These are phyloP conservation scores for Celastrina argiolus DNA, from an alignment of 2,888 invertebrate species.

Conservation along the genomic window DNA sequence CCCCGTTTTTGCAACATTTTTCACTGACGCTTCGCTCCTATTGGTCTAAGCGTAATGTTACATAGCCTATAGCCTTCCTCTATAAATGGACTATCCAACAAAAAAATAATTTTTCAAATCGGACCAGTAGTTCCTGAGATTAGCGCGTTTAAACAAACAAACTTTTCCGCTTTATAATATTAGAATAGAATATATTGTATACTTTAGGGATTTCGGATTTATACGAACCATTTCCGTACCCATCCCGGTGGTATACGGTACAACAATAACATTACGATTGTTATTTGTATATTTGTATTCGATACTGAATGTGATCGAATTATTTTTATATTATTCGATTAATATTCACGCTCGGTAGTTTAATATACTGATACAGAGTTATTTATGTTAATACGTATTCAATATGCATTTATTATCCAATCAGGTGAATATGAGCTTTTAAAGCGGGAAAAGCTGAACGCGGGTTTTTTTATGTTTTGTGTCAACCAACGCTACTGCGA, in stretches of 20 bases:
- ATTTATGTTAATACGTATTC: conserved; percentile 1
- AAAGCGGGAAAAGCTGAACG: not conserved
- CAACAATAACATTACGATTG: conserved; percentile 8
- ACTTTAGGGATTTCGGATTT: not conserved
- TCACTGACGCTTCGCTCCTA: too few species aligned
- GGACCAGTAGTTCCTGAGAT: too few species aligned
- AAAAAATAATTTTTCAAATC: too few species aligned
- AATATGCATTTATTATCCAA: conserved; percentile 5
- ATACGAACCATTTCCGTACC: not conserved
- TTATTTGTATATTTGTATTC: not conserved
- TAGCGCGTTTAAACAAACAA: too few species aligned
- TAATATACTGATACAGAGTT: not conserved
- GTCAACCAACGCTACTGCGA: not conserved
- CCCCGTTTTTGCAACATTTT: too few species aligned
- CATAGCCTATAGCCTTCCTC: too few species aligned
- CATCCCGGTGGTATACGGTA: not conserved
- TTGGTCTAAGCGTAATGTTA: too few species aligned
- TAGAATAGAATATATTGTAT: not conserved
- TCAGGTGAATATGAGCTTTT: conserved; percentile 6
- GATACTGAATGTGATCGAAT: conserved; percentile 1
- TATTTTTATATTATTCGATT: conserved; percentile 7
- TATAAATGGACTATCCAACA: too few species aligned
- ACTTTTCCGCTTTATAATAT: too few species aligned
- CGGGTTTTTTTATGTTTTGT: not conserved
- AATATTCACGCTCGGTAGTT: not conserved